Percentiles rank a stretch among this genome's conserved stretches.
Evolutionary conservation across 2,113 vertebrate species (phyloP).

Genomic region (Polyodon spathula): DNA sequence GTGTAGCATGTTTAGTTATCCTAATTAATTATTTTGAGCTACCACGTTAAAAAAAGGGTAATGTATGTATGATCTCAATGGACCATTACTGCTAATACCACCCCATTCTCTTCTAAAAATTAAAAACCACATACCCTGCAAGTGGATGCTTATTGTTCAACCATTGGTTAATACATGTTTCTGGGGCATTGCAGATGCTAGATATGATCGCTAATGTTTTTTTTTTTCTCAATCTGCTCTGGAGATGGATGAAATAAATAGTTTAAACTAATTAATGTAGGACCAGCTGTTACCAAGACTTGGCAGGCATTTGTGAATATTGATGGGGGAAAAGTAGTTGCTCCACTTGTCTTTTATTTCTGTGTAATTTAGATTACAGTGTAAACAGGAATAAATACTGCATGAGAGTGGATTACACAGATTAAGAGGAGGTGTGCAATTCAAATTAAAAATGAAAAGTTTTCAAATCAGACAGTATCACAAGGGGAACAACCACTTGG

Average conservation of each 20-base stretch:
- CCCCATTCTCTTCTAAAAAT: constrained; percentile 37
- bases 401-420: constrained; percentile 72
- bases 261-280: constrained; percentile 99
- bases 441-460: constrained; percentile 23
- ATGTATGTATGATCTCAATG: constrained; percentile 53
- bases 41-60: constrained; percentile 48
- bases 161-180: constrained; percentile 92
- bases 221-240: constrained; percentile 99
- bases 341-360: constrained; percentile 86
- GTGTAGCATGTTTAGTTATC: constrained; percentile 35
- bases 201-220: constrained; percentile 99
- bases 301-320: constrained; percentile 98
- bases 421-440: constrained; percentile 24
- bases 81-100: constrained; percentile 52
- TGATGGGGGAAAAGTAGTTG: constrained; percentile 91
- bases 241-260: constrained; percentile 99
- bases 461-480: constrained; percentile 1
- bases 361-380: constrained; percentile 92
- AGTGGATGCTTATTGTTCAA: constrained; percentile 80
- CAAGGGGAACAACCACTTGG: not conserved
- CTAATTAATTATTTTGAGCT: constrained; percentile 62
- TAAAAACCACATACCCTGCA: constrained; percentile 63
- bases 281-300: constrained; percentile 99
- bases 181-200: constrained; percentile 99
- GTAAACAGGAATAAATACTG: constrained; percentile 89